Evolutionary conservation across 2,888 invertebrate genomes (phyloP), one percentile per base, ranked within the genome.

Genomic region (Mesoligia furuncula): DNA sequence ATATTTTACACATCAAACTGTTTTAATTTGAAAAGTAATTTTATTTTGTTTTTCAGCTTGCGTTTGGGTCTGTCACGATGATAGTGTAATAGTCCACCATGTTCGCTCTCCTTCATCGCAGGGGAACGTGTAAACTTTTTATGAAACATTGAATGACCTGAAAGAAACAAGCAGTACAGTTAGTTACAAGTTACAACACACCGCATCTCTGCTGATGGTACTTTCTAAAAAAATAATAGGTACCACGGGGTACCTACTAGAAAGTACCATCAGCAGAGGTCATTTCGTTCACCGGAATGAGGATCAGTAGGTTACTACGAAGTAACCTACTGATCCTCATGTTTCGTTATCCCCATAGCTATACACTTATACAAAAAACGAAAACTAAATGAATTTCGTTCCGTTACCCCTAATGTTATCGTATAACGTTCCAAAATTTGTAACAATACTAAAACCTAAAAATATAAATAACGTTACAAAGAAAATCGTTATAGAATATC

Each of bases 21-120:
- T 59, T 95, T 93, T 93, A 95, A 90, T 95, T 95, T 95, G 54
- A 95, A 91, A 79, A 95, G 88, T 70, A 95, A 87, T 90, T 95
- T 95, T 9, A 95, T 87, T 91, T 94, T 94, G 73, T 93, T 95
- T 89, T 95, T 95, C 84, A 94, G 77, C 90, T 93, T 95, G 61
- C 90, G 90, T 81, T 85, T 92, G 54, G 86, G 88, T 77, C 86
- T 86, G 80, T 91, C 90, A n/a, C 88, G 89, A 80, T 91, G 90
- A 74, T 87, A 86, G 83, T 88, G 90, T 80, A 54, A 54, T 54
- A 89, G 91, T 88, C 91, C 90, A 79, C 91, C 89, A 79, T 89
- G 84, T 68, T 89, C 90, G 87, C 90, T 93, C 90, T 93, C 93
- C 89, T 90, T 89, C 74, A 85, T 86, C 77, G 90, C 89, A 85